Conservation (phyloP, 2,888 invertebrate species). For the Chrysina gloriosa region DNA sequence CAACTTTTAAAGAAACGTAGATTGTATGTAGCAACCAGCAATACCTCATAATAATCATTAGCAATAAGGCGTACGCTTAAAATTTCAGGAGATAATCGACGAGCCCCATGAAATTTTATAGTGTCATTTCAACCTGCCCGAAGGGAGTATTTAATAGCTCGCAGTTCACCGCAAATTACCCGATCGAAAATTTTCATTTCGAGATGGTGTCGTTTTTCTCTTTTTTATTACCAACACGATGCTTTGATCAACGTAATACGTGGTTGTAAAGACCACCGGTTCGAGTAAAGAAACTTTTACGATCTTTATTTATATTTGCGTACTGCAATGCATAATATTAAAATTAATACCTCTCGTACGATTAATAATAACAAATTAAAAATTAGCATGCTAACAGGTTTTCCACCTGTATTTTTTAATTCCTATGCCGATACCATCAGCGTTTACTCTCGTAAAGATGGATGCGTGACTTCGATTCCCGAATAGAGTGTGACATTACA, state of each 20-base stretch:
- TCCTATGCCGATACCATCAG: too few relatives aligned
- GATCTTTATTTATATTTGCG: slow-evolving; percentile 36
- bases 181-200: slow-evolving; percentile 47
- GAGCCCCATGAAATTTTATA: slow-evolving; percentile 45
- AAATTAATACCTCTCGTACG: slow-evolving; percentile 33
- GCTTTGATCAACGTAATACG: slow-evolving; percentile 34
- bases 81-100: slow-evolving; percentile 38
- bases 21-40: not conserved
- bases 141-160: slow-evolving; percentile 49
- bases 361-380: slow-evolving; percentile 36
- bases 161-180: slow-evolving; percentile 48
- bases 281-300: too few relatives aligned
- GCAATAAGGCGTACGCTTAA: slow-evolving; percentile 19
- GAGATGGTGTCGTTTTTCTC: slow-evolving; percentile 25
- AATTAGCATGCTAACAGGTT: slow-evolving; percentile 41
- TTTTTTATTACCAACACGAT: slow-evolving; percentile 36
- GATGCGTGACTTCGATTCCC: not conserved
- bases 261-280: too few relatives aligned
- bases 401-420: not conserved
- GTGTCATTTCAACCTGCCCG: slow-evolving; percentile 45
- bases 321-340: slow-evolving; percentile 36
- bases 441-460: not conserved
- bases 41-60: slow-evolving; percentile 10
- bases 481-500: not conserved
- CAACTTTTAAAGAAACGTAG: too few relatives aligned